phyloP scores from a whole-genome alignment of 2,888 invertebrate genomes.

The Buathra laborator region DNA sequence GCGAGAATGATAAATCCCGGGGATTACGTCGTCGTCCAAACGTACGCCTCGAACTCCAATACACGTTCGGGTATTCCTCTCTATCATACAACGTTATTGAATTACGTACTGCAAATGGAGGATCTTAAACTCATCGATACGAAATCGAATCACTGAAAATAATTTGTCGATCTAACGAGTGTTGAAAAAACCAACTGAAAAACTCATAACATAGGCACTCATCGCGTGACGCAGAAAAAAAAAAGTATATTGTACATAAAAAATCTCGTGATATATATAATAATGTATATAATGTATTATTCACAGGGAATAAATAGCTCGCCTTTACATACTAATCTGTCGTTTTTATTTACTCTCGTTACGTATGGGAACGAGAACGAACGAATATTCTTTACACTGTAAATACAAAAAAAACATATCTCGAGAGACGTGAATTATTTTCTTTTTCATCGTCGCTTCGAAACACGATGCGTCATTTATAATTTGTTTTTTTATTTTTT shows the following conservation, averaged over 20 bases:
- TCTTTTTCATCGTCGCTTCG: conserved; percentile 18
- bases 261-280: conserved; percentile 27
- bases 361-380: conserved; percentile 63
- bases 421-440: background rate
- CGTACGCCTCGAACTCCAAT: conserved; percentile 90
- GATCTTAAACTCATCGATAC: conserved; percentile 28
- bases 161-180: background rate
- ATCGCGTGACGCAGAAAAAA: background rate
- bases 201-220: conserved; percentile 19
- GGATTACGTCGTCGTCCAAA: conserved; percentile 93
- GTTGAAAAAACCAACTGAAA: background rate
- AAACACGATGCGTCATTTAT: conserved; percentile 53
- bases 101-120: conserved; percentile 58
- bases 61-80: conserved; percentile 91
- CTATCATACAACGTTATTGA: conserved; percentile 87
- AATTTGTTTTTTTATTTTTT: conserved; percentile 20
- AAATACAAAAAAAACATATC: conserved; percentile 38
- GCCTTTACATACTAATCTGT: conserved; percentile 41
- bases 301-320: conserved; percentile 76
- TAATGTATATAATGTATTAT: conserved; percentile 58
- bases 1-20: conserved; percentile 88
- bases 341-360: conserved; percentile 25
- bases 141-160: background rate
- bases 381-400: conserved; percentile 42
- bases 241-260: conserved; percentile 62